Conservation (phyloP, 2,797 vertebrate species). For the Cuniculus paca region DNA sequence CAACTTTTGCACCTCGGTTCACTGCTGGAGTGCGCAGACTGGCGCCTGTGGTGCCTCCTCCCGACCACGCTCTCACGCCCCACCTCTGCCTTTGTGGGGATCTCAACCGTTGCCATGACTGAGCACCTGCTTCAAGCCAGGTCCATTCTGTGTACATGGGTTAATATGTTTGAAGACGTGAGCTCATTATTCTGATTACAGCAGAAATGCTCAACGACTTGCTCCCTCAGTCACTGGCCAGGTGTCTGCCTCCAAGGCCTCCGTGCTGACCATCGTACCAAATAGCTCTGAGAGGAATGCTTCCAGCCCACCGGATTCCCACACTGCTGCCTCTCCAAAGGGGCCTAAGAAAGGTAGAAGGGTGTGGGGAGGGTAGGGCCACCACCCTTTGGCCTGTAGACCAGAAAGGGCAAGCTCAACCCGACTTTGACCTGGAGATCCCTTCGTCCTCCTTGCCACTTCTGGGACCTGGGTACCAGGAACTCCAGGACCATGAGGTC, state of each 20-base stretch:
- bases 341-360: too few species aligned
- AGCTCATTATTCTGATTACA: neutral
- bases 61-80: rapidly evolving
- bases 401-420: neutral
- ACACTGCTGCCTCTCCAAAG: neutral
- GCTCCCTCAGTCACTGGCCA: neutral
- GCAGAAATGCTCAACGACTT: rapidly evolving
- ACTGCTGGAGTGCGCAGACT: rapidly evolving
- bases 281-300: rapidly evolving
- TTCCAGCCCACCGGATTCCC: neutral
- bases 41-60: too few species aligned
- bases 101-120: neutral
- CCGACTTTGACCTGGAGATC: neutral
- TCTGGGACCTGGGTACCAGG: neutral
- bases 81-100: neutral
- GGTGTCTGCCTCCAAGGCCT: neutral
- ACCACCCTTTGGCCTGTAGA: neutral
- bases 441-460: too few species aligned
- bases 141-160: rapidly evolving
- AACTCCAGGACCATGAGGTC: neutral
- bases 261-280: rapidly evolving
- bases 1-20: too few species aligned
- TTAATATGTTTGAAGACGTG: neutral
- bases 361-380: rapidly evolving
- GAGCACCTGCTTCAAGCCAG: neutral